phyloP scores from a whole-genome alignment of 2,888 invertebrate genomes.

The Neuroscelio doddi region DNA sequence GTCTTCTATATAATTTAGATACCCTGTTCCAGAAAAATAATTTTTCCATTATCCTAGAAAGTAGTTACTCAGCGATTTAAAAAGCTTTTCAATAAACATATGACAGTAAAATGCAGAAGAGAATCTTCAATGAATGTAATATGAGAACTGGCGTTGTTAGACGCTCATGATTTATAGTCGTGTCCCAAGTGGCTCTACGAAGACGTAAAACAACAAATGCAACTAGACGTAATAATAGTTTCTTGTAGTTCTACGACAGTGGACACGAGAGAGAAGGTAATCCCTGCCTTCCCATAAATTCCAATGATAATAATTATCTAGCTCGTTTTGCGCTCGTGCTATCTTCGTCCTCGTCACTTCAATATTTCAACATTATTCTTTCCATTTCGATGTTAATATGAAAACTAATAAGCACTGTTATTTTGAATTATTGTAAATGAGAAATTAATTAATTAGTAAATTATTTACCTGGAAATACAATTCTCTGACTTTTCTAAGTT shows the following conservation, averaged over 20 bases:
- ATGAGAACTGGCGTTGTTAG: slow-evolving; percentile 17
- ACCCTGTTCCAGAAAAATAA: too few relatives aligned
- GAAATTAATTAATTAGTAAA: too few relatives aligned
- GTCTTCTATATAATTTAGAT: too few relatives aligned
- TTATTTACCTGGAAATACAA: too few relatives aligned
- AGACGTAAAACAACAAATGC: slow-evolving; percentile 57
- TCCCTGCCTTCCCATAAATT: slow-evolving; percentile 56
- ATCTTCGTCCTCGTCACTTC: not conserved
- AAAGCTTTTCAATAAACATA: not conserved
- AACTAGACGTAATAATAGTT: slow-evolving; percentile 61
- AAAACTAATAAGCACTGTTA: too few relatives aligned
- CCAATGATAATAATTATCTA: slow-evolving; percentile 58
- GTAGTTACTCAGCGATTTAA: not conserved
- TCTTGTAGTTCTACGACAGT: slow-evolving; percentile 57
- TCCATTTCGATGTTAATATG: too few relatives aligned
- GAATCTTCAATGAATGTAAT: not conserved
- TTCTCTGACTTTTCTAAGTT: too few relatives aligned
- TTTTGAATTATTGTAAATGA: too few relatives aligned
- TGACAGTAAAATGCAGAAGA: not conserved
- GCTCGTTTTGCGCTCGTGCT: slow-evolving; percentile 8
- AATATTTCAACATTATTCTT: not conserved
- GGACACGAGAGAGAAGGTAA: slow-evolving; percentile 50
- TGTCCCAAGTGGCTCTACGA: slow-evolving; percentile 40
- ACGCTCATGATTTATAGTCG: slow-evolving; percentile 53
- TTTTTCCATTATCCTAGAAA: not conserved